Conservation (phyloP, 2,113 vertebrate species). For the Pelecanoides urinatrix region DNA sequence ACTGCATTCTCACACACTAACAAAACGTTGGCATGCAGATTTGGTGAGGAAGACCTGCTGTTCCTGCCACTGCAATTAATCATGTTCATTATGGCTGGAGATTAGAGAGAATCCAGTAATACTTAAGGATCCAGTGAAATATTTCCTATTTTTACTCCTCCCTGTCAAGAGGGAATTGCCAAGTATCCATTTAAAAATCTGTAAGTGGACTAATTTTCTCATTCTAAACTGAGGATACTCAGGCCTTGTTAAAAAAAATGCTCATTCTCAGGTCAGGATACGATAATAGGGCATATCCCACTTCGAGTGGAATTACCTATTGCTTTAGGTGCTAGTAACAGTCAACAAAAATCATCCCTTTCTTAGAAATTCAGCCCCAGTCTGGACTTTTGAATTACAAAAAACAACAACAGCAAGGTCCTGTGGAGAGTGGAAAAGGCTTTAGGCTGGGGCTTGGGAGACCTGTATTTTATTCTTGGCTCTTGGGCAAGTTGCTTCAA, state of each 20-base stretch:
- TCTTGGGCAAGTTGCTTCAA: neutral
- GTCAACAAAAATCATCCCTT: neutral
- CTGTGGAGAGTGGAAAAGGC: neutral
- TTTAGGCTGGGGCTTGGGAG: neutral
- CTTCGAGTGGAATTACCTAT: neutral
- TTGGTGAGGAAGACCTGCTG: constrained; percentile 11
- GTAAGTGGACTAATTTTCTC: neutral
- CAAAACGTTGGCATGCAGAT: neutral
- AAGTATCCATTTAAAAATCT: neutral
- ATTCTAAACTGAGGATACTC: neutral
- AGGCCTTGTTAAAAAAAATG: neutral
- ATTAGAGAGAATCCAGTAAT: neutral
- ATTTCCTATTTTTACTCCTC: neutral
- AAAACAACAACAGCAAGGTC: neutral
- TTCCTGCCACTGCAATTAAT: constrained; percentile 2
- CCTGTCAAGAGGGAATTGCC: neutral
- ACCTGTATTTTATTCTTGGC: neutral
- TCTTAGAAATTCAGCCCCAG: neutral
- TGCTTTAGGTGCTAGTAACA: neutral
- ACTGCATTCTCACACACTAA: neutral
- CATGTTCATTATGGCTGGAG: neutral
- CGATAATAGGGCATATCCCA: neutral
- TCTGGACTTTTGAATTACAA: neutral
- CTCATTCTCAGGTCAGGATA: neutral
- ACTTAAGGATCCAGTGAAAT: neutral